Base-by-base conservation (phyloP, 1,140 invertebrate species). In the Drosophila ficusphila region DNA sequence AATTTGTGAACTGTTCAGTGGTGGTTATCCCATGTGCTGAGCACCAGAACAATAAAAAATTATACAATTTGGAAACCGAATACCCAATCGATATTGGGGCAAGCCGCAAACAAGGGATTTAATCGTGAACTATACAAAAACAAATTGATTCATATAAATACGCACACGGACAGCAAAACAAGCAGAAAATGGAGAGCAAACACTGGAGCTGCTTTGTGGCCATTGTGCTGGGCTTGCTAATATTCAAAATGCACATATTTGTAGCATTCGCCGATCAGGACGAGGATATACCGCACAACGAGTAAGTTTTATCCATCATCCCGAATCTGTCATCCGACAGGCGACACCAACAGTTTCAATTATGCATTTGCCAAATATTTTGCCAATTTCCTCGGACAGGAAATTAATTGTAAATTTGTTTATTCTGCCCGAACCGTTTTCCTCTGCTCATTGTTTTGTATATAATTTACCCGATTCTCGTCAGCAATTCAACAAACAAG, bases 271-370 rank as follows among this genome's bases (percentile, higher is more conserved):
- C 92, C 49, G 94, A 96, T 92, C 95, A 96, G 90, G 95, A 96
- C 79, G 95, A 96, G 93, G 95, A 96, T 90, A 96, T 96, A 86
- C 96, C 95, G 38, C 95, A 96, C 91, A 95, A 95, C 92, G 95
- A 96, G 96, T 96, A 93, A 96, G 95, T 93, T 51, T 57, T 73
- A 46, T 42, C 29, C 36, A 51, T 41, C 31, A 61, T 39, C 33
- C 41, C 12, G 14, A 21, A 60, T 60, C 46, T 47, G 39, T 21
- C 52, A 47, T 27, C 56, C 39, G 39, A 44, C 31, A 36, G 39
- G 8, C 18, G 12, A 41, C 25, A 25, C 44, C 58, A 33, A 49
- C 46, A 44, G 49, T 58, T 78, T 58, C 62, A 79, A 79, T 79
- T 79, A 75, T 79, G 64, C 57, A 54, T 79, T 72, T 58, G 38